Base-by-base conservation (phyloP, 2,113 vertebrate genomes). In the Microcebus lehilahytsara region DNA sequence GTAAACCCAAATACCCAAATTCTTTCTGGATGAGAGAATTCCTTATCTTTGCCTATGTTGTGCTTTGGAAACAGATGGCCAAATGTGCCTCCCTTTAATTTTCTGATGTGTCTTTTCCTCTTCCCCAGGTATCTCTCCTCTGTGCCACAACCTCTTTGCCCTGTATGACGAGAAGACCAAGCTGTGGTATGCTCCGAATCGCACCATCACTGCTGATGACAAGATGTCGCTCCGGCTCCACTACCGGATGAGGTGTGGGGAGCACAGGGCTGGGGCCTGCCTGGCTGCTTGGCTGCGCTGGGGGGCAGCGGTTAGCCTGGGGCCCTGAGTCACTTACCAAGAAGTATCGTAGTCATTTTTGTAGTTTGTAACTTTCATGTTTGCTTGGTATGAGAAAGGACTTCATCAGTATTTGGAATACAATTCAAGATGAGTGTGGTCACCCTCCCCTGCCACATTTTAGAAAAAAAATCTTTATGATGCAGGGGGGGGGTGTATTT, bases 71-170 rank as follows among this genome's bases (percentile, higher is more conserved):
- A 83, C 17, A 49, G 69, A 27, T 37, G 37, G 40, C 51, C 11
- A 53, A 19, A 20, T 89, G 11, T 58, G 11, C 91, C 12, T 80
- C 0, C 49, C 17, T 78, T 46, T 77, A 56, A 19, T 60, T 56
- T 93, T 78, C 86, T 91, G n/a, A 64, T 87, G 5, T 40, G 11
- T 69, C 40, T 62, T 84, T 72, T 64, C 9, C 46, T 85, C 74
- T 95, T 91, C 93, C 80, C 32, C 98, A 99, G 99, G 96, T 40
- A 99, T 99, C 95, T 99, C 99, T 97, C 99, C 99, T 83, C 98
- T 99, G 96, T 99, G 99, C 97, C 99, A 99, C 97, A 99, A 99
- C 96, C 99, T 99, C 30, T 99, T 99, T 96, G 99, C 99, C 0
- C 98, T 99, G 32, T 99, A 99, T 6, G 98, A 99, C 20, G 99